Percentiles rank a stretch among this genome's conserved stretches.
Conservation (phyloP, 2,888 invertebrate species). For the Zygaena filipendulae region DNA sequence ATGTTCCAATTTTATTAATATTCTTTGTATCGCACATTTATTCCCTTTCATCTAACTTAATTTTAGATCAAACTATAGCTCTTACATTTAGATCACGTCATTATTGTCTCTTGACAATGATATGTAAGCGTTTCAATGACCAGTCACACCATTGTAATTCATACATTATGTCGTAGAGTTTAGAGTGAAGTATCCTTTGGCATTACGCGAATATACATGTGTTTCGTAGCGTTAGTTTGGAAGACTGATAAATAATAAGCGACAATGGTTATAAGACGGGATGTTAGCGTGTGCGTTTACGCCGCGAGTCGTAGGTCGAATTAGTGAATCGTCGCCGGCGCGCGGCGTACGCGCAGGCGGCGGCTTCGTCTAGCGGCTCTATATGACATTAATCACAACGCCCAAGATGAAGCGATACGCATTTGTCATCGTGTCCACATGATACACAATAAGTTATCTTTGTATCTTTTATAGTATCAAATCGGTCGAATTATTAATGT, state of each 20-base stretch:
- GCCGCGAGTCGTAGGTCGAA: slow-evolving; percentile 41
- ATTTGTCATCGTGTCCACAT: slow-evolving; percentile 66
- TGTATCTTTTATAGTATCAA: slow-evolving; percentile 57
- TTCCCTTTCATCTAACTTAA: slow-evolving; percentile 65
- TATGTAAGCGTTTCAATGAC: no score
- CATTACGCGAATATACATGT: no score
- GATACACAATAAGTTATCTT: no score
- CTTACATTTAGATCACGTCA: slow-evolving; percentile 61
- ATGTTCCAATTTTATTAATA: slow-evolving; percentile 49
- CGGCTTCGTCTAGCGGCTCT: slow-evolving; percentile 55
- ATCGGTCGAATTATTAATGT: slow-evolving; percentile 60
- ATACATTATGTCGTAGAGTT: no score
- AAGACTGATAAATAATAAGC: slow-evolving; percentile 63
- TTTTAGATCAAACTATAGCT: slow-evolving; percentile 65
- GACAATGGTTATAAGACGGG: slow-evolving; percentile 45
- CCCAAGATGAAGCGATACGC: slow-evolving; percentile 62
- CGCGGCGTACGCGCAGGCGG: slow-evolving; percentile 49
- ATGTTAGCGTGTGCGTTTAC: slow-evolving; percentile 47
- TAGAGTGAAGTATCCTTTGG: no score
- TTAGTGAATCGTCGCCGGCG: slow-evolving; percentile 45
- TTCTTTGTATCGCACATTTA: slow-evolving; percentile 60
- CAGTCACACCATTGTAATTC: no score
- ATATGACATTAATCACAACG: slow-evolving; percentile 56
- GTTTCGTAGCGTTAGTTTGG: slow-evolving; percentile 32
- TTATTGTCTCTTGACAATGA: slow-evolving; percentile 44